Base-by-base conservation (phyloP, 2,888 invertebrate genomes). In the Cheilosia vulpina region DNA sequence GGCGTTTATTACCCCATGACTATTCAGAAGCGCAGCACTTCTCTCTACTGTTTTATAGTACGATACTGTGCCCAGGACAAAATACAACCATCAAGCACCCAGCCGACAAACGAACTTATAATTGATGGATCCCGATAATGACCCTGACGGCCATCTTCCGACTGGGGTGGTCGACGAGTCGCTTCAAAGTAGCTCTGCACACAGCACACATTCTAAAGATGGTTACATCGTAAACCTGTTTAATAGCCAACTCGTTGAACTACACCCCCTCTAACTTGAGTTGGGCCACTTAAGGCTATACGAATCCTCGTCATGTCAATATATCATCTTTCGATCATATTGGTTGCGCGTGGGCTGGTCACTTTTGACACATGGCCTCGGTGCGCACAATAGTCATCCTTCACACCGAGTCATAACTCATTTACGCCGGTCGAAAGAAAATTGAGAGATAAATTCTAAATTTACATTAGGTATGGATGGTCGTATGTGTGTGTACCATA, bases 381-480 rank as follows among this genome's bases (percentile, higher is more conserved):
- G 47, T 63, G 60, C 24, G 65, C 65, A 31, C 55, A 45, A 69
- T 41, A 65, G 38, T 4, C 21, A 15, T 27, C 27, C 38, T 24
- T 43, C 63, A 43, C 57, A 57, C 15, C 63, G 5, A 71, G 72
- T 76, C 31, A 69, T 78, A 83, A 78, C 63, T 84, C 75, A 53
- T 84, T 52, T 11, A 17, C 31, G 27, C 34, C 34, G n/a, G 45
- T 24, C 27, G 31, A 69, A 50, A 53, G 63, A 69, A 84, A 84
- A 84, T 84, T 84, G 83, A 84, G 83, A 79, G 73, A 79, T 84
- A 75, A 84, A 75, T 73, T 57, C 78, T 65, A 50, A 17, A 65
- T 58, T 65, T 58, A 41, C 24, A 65, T 68, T 68, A 47, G 31
- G 9, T 31, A 9, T 9, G 2, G 7, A 1, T 31, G 4, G 13